These are phyloP conservation scores for Echinarachnius parma DNA, from an alignment of 53 echinoderm and acorn worm genomes.

Conservation along the genomic window DNA sequence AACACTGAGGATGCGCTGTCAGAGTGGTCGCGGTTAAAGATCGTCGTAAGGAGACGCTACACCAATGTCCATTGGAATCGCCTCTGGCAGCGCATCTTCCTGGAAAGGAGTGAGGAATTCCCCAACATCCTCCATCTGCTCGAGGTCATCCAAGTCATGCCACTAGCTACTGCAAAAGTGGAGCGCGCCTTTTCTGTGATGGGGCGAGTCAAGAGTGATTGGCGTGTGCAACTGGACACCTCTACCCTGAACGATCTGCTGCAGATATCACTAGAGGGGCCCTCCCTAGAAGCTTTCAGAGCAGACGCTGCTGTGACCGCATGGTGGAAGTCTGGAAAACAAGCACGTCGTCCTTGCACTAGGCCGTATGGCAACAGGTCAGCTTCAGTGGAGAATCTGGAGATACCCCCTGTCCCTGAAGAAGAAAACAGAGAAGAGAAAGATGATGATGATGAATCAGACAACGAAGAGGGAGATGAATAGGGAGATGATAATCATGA, in stretches of 20 bases:
- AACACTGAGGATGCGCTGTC: constrained; percentile 20
- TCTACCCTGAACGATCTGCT: constrained; percentile 13
- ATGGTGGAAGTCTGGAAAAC: too few species aligned
- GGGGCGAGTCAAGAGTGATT: constrained; percentile 12
- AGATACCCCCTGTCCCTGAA: too few species aligned
- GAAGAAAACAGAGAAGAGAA: too few species aligned
- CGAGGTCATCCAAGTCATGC: constrained; percentile 19
- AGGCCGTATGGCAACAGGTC: too few species aligned
- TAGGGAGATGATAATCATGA: too few species aligned
- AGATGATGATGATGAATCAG: too few species aligned
- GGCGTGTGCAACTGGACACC: constrained; percentile 19
- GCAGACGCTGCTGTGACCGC: too few species aligned
- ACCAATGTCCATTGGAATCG: constrained; percentile 4
- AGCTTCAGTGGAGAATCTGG: too few species aligned
- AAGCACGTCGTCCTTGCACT: too few species aligned
- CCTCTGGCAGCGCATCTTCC: constrained; percentile 18
- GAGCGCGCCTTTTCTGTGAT: constrained; percentile 34
- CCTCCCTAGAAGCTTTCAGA: too few species aligned
- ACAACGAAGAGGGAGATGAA: too few species aligned
- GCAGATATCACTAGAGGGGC: constrained; percentile 22
- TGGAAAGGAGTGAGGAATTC: constrained; percentile 21
- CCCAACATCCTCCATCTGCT: constrained; percentile 18
- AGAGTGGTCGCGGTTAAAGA: constrained; percentile 17
- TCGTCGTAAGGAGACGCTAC: constrained; percentile 7
- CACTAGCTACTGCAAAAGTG: constrained; percentile 33